Evolutionary conservation across 2,797 vertebrate genomes (phyloP).

Genomic region (Parauchenoglanis ngamensis): DNA sequence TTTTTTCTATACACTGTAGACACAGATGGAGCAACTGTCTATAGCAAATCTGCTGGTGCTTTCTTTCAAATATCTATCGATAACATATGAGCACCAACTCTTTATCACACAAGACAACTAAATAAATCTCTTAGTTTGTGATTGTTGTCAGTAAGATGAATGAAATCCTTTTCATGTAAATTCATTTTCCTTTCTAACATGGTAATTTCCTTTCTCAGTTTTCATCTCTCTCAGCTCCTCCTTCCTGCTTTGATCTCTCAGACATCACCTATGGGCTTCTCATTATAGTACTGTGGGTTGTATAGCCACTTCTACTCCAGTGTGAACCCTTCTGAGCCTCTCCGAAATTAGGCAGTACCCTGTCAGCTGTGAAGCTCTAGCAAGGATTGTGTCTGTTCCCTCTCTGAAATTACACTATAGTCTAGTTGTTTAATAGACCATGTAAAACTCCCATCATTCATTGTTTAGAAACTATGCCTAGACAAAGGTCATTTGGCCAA

Average conservation of each 20-base stretch:
- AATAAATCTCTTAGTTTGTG: not conserved
- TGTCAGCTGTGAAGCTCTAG: constrained; percentile 1
- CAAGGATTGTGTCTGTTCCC: constrained; percentile 1
- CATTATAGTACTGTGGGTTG: constrained; percentile 18
- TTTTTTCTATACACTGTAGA: not conserved
- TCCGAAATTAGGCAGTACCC: not conserved
- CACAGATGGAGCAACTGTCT: not conserved
- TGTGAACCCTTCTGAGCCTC: not conserved
- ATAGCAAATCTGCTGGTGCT: not conserved
- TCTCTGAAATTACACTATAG: constrained; percentile 5
- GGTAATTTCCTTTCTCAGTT: not conserved
- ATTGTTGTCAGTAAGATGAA: constrained; percentile 5
- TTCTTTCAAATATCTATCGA: not conserved
- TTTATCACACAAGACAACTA: constrained; percentile 3
- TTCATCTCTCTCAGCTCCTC: not conserved
- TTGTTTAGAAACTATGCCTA: not conserved
- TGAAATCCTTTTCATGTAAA: not conserved
- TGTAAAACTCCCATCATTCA: not conserved
- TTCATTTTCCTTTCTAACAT: not conserved
- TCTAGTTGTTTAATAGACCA: not conserved
- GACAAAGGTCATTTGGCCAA: not conserved
- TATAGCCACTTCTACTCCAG: constrained; percentile 9
- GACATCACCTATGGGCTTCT: constrained; percentile 21
- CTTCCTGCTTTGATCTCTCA: constrained; percentile 16
- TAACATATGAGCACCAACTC: not conserved